phyloP scores from a whole-genome alignment of 2,113 vertebrate species.

The Theropithecus gelada region DNA sequence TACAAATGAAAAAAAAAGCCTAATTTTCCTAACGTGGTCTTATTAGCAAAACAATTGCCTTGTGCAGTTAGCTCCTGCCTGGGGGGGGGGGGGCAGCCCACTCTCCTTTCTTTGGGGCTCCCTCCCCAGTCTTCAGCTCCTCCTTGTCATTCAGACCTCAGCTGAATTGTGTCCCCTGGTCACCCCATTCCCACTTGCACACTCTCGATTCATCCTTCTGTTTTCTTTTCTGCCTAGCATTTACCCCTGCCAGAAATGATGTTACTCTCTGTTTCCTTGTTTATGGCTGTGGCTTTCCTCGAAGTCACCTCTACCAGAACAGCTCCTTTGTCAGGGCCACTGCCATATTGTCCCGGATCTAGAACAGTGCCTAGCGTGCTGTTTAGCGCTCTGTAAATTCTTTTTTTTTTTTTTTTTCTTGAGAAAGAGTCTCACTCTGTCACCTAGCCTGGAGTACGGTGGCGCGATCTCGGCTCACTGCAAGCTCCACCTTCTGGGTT shows the following conservation, averaged over 20 bases:
- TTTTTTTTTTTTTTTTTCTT: neutral
- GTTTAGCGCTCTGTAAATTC: neutral
- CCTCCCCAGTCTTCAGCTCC: neutral
- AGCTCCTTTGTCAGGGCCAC: neutral
- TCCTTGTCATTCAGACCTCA: neutral
- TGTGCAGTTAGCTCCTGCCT: constrained; percentile 16
- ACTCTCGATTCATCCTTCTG: neutral
- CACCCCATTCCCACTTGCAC: neutral
- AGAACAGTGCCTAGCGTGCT: neutral
- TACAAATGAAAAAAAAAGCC: constrained; percentile 12
- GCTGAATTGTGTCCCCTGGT: neutral
- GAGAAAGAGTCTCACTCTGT: no score
- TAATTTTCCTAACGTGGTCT: constrained; percentile 55
- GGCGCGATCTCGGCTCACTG: no score
- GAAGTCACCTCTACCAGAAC: neutral
- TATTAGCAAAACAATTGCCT: constrained; percentile 58
- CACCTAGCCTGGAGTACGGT: no score
- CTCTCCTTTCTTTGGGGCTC: neutral
- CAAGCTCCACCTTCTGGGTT: no score
- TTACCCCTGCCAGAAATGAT: neutral
- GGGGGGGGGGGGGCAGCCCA: accelerated
- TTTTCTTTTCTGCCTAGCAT: neutral
- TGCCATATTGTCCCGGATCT: neutral
- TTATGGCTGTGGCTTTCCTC: neutral
- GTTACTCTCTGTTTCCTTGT: neutral